Percentiles rank a stretch among this genome's conserved stretches.
Conservation (phyloP, 2,888 invertebrate genomes). For the Drosophila dives region DNA sequence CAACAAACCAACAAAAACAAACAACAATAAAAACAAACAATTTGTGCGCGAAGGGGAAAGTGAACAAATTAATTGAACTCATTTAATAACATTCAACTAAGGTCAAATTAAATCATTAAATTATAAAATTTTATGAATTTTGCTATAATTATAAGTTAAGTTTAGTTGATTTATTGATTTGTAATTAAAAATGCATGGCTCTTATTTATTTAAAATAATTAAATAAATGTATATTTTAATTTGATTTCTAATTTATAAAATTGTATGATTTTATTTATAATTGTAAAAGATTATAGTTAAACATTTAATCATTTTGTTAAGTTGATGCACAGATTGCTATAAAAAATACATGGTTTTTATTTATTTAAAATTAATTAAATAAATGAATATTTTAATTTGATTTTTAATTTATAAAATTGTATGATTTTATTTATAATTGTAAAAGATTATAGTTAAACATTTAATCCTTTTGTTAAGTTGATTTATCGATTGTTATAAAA, state of each 20-base stretch:
- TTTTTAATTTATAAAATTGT: background rate
- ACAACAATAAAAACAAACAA: background rate
- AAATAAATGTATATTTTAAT: background rate
- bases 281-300: background rate
- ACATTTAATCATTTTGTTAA: background rate
- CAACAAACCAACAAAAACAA: background rate
- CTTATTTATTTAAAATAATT: background rate
- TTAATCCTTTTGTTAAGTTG: background rate
- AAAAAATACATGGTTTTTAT: too few species aligned
- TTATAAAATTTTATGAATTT: background rate
- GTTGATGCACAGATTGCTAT: too few species aligned
- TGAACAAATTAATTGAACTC: constrained; percentile 17
- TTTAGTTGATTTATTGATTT: background rate
- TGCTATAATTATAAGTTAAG: background rate
- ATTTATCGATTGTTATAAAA: too few species aligned
- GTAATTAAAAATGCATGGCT: too few species aligned
- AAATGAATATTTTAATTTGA: background rate
- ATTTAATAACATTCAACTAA: background rate
- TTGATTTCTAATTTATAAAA: background rate
- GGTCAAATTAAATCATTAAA: too few species aligned
- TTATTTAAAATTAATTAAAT: background rate
- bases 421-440: background rate
- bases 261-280: background rate
- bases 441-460: background rate
- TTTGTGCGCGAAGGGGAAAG: constrained; percentile 20